Base-by-base conservation (phyloP, 2,113 vertebrate species). In the Rhineura floridana region DNA sequence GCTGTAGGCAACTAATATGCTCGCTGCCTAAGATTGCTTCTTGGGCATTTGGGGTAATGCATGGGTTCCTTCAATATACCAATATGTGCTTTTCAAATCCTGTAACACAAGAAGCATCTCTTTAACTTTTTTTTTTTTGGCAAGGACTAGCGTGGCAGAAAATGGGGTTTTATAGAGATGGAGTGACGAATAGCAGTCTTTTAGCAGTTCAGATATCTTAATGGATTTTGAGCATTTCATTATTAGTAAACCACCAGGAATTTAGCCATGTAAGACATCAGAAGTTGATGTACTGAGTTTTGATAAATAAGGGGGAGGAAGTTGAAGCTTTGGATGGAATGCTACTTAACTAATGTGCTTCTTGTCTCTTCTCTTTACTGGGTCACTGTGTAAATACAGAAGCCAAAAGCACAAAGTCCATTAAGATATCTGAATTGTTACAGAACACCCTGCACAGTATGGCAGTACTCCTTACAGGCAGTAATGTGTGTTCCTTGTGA, bases 341-440 rank as follows among this genome's bases (percentile, higher is more conserved):
- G 17, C 8, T 81, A 84, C 63, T 89, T 89, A 86, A 89, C 90
- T 72, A 33, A 78, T 91, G 17, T 2, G 28, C 72, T 48, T 90
- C 83, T 86, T 89, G 80, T 44, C 90, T 92, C 33, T 90, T 95
- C 87, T 87, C 83, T 65, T 85, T 92, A 46, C 15, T 70, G 88
- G 72, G 67, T 91, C 89, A 44, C 72, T 91, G 4, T 89, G 83
- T 91, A 94, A 95, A 90, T 83, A 92, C 0, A 2, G 82, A 83
- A 75, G 83, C 83, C 70, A 12, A 70, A 84, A 81, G 25, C 81
- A 89, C 94, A 91, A 93, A 89, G 87, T 83, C 80, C 65, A 7
- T 91, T 72, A 62, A 76, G 63, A 84, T 63, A 36, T 65, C 78
- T 46, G 28, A 80, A 76, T 69, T 70, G 87, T 94, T 87, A 87